Conservation (phyloP, 2,797 vertebrate genomes). For the Sardinella longiceps region DNA sequence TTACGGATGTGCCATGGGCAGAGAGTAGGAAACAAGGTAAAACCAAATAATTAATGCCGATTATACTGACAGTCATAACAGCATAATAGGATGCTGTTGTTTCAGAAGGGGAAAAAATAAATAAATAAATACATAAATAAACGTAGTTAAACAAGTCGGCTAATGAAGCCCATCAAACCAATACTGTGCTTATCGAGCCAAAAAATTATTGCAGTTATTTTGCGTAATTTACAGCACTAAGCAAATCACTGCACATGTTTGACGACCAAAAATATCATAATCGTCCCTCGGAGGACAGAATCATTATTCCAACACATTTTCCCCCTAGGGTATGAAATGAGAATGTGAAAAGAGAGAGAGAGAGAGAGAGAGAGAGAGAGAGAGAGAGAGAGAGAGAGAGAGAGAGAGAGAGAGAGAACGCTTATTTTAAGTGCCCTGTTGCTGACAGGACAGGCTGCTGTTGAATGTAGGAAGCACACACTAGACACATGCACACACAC, state of each 20-base stretch:
- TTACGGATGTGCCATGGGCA: constrained; percentile 56
- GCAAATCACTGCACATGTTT: neutral
- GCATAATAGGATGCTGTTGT: constrained; percentile 26
- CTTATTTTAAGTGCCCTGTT: neutral
- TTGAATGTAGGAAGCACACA: neutral
- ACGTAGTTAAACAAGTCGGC: constrained; percentile 19
- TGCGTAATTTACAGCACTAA: neutral
- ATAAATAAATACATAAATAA: no score
- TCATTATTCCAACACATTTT: constrained; percentile 1
- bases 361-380: constrained; percentile 2
- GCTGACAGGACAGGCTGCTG: neutral
- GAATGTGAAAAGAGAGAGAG: neutral
- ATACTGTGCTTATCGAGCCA: neutral
- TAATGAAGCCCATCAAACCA: neutral
- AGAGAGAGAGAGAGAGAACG: constrained; percentile 9
- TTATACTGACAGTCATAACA: constrained; percentile 14
- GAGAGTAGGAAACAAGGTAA: constrained; percentile 52
- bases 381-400: neutral
- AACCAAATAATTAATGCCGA: constrained; percentile 47
- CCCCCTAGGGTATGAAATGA: neutral
- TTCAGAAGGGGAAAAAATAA: neutral
- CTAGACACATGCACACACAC: no score
- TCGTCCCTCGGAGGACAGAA: neutral
- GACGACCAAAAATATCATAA: constrained; percentile 16
- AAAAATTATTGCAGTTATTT: neutral